Percentiles rank a stretch among this genome's conserved stretches.
Evolutionary conservation across 2,888 invertebrate species (phyloP).

Genomic region (Megamerina dolium): DNA sequence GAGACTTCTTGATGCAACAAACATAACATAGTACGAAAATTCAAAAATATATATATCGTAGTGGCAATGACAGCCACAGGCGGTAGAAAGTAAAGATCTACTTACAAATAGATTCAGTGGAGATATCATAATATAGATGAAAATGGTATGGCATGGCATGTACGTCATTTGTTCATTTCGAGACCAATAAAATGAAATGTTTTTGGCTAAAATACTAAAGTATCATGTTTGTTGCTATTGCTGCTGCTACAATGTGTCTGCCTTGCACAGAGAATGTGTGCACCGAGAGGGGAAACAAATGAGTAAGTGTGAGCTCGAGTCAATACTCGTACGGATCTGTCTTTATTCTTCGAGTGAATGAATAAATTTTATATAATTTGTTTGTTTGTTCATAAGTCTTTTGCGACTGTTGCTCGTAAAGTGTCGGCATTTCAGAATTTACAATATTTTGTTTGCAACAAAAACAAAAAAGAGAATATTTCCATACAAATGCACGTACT

Average conservation of each 20-base stretch:
- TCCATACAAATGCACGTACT: no score
- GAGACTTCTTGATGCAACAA: constrained; percentile 9
- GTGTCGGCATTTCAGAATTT: constrained; percentile 9
- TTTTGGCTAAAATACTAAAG: constrained; percentile 27
- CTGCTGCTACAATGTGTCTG: not conserved
- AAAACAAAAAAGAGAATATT: no score
- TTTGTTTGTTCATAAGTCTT: constrained; percentile 4
- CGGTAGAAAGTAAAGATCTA: no score
- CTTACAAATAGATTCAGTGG: no score
- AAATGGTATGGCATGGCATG: constrained; percentile 22
- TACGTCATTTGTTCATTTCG: constrained; percentile 43
- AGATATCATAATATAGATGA: not conserved
- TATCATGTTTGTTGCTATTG: constrained; percentile 2
- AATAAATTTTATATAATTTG: no score
- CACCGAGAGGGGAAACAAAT: not conserved
- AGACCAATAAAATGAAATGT: constrained; percentile 46
- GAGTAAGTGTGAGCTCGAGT: not conserved
- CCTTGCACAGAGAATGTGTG: constrained; percentile 1
- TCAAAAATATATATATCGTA: no score
- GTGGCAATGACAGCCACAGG: no score
- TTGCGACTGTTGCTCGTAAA: constrained; percentile 13
- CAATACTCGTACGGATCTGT: no score
- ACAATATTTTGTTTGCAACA: no score
- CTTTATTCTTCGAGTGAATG: no score
- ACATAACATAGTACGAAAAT: no score